Base-by-base conservation (phyloP, 2,113 vertebrate genomes). In the Arothron firmamentum region DNA sequence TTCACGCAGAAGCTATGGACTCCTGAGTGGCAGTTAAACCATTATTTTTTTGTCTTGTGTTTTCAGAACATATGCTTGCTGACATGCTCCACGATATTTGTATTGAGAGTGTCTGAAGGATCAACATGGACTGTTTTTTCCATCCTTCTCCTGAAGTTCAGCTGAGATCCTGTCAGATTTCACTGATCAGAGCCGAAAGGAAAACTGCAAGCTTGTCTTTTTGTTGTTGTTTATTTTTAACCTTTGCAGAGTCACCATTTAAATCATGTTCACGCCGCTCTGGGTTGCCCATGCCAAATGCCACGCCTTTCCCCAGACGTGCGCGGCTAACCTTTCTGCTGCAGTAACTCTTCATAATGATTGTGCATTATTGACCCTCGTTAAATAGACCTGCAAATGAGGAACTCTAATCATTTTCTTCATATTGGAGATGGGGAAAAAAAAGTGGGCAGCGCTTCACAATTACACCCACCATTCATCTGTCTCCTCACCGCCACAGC, bases 291-390 rank as follows among this genome's bases (percentile, higher is more conserved):
- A 62, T 80, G 81, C 55, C 59, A 86, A 86, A 86, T 82, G 78
- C 78, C 81, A 79, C 73, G 74, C 57, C 56, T 71, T 72, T 62
- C 69, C 69, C 56, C 19, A 50, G 59, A 75, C 45, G 66, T 68
- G 50, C 73, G 81, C 72, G 28, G 76, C 65, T 61, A 77, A 73
- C 81, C 78, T 88, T 88, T 88, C 67, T 78, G 72, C 66, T 25
- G 50, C 56, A 82, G 77, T 75, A 70, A 81, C 79, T 85, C 67
- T 78, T 84, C 70, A 59, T 66, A 87, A 84, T 75, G 70, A 82
- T 71, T 87, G 68, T n/a, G 66, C 79, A 84, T 84, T 87, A 87
- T 87, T 86, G 83, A 87, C 72, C 43, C 74, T 80, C 80, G 84
- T 88, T 86, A 78, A 72, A 17, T 56, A 58, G 41, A 65, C 16